Evolutionary conservation across 2,797 vertebrate genomes (phyloP).

Genomic region (Phalloptychus januarius): DNA sequence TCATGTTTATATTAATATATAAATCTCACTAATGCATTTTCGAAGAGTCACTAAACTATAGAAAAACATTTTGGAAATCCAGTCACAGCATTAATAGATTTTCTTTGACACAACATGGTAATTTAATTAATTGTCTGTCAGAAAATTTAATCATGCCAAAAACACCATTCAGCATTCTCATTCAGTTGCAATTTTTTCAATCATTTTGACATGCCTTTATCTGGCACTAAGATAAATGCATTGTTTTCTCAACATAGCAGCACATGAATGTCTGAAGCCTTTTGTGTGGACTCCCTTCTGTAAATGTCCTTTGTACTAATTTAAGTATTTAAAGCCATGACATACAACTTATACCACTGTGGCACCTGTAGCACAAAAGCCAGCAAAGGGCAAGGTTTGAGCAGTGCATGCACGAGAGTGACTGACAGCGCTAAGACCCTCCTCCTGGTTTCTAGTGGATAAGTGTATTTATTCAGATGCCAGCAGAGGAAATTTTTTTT

Average conservation of each 20-base stretch:
- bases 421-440: too few species aligned
- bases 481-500: too few species aligned
- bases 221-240: too few species aligned
- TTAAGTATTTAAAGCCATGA: too few species aligned
- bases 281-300: background rate
- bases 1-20: background rate
- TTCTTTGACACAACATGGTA: background rate
- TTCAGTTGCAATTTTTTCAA: background rate
- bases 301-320: background rate
- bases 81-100: background rate
- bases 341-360: too few species aligned
- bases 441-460: too few species aligned
- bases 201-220: background rate
- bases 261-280: background rate
- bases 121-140: background rate
- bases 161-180: background rate
- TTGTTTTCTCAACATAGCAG: background rate
- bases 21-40: background rate
- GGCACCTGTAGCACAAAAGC: too few species aligned
- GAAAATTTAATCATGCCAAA: background rate
- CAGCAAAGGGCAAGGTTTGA: too few species aligned
- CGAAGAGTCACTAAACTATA: background rate
- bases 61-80: background rate
- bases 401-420: too few species aligned
- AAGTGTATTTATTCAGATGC: too few species aligned